Evolutionary conservation across 2,797 vertebrate genomes (phyloP).

Genomic region (Rhynchotus rufescens): DNA sequence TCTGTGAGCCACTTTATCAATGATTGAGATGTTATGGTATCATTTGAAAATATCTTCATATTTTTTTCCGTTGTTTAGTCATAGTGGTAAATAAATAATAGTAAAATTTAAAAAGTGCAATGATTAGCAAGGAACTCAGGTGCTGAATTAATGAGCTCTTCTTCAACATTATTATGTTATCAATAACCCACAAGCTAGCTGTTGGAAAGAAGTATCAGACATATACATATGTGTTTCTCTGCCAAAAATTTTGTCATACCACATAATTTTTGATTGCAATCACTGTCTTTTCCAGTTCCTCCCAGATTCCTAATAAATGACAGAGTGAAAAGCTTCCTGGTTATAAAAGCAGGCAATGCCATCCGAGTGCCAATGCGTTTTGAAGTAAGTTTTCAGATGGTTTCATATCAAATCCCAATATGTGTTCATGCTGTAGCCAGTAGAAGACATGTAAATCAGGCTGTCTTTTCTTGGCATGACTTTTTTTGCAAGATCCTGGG

Average conservation of each 20-base stretch:
- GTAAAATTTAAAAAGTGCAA: not conserved
- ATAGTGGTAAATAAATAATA: not conserved
- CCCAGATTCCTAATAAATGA: constrained; percentile 84
- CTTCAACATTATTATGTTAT: not conserved
- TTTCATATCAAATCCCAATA: not conserved
- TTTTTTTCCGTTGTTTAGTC: not conserved
- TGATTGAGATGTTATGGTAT: not conserved
- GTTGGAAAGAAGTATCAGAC: not conserved
- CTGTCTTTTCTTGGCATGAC: not conserved
- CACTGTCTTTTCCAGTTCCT: constrained; percentile 76
- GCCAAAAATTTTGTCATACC: not conserved
- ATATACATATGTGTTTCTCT: not conserved
- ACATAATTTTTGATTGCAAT: not conserved
- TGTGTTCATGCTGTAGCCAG: not conserved
- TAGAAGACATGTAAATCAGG: not conserved
- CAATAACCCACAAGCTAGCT: not conserved
- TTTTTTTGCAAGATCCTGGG: not conserved
- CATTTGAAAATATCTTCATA: not conserved
- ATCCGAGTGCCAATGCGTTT: constrained; percentile 85
- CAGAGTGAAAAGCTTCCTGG: constrained; percentile 81
- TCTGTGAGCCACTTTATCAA: not conserved
- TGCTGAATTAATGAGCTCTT: not conserved
- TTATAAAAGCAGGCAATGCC: constrained; percentile 83
- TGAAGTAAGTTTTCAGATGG: constrained; percentile 78
- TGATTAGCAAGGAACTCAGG: not conserved